Base-by-base conservation (phyloP, 2,888 invertebrate genomes). In the Tanypteryx hageni region DNA sequence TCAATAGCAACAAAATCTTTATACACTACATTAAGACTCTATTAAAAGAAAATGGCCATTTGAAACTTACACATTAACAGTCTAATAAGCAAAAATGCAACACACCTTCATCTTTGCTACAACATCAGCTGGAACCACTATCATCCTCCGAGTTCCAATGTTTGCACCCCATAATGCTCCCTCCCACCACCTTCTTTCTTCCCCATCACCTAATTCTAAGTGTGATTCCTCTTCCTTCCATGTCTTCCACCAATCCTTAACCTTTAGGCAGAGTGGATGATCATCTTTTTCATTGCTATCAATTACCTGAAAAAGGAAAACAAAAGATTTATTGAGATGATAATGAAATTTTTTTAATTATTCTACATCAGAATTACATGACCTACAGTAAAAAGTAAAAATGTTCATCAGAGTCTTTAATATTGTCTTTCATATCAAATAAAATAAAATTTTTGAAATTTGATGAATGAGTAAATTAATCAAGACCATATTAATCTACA, bases 281-380 rank as follows among this genome's bases (percentile, higher is more conserved):
- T 89, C 89, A 89, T 89, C 89, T 89, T 89, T 89, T 11, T 89
- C 89, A 68, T 89, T 89, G 64, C 89, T 89, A 64, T 89, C 89
- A 44, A 89, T 64, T n/a, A 89, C 89, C 89, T 89, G 27, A 18
- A 89, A 56, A 31, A 16, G 14, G 22, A 8, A 16, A 86, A 22
- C 0, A 16, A 16, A 61, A 22, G 5, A 86, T 5, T 9, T 16
- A 22, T 13, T 4, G 5, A 44, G 8, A 31, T 44, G 56, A 9
- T 31, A 82, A 44, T 18, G 7, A 0, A 13, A 22, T 13, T 18
- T 81, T 7, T 8, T 27, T 31, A 81, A 22, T 22, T 81, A 22
- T n/a, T n/a, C 8, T 76, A n/a, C 2, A 27, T 18, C 27, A 27
- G 27, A 81, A 27, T 27, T 22, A 31, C 8, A 68, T 14, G 7